These are phyloP conservation scores for Agonopterix heracliana DNA, from an alignment of 2,888 invertebrate species.

Conservation along the genomic window DNA sequence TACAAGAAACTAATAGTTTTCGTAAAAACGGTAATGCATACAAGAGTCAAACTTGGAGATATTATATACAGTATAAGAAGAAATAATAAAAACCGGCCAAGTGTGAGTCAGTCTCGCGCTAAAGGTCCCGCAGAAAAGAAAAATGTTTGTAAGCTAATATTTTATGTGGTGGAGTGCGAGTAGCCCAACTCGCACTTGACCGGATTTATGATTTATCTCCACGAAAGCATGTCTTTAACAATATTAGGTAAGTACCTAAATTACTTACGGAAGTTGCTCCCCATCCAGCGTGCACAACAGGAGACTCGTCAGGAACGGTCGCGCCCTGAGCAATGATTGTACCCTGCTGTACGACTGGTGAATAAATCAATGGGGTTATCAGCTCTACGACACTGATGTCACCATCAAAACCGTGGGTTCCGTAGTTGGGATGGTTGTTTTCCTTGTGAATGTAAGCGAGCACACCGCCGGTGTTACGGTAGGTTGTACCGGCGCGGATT, in stretches of 20 bases:
- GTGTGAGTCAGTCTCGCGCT: too few relatives aligned
- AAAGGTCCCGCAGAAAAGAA: too few relatives aligned
- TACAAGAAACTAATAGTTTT: too few relatives aligned
- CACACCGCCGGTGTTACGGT: constrained; percentile 38
- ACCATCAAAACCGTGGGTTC: constrained; percentile 12
- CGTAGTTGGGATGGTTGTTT: constrained; percentile 27
- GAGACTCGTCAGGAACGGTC: constrained; percentile 19
- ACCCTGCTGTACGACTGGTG: constrained; percentile 16
- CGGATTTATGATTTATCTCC: too few relatives aligned
- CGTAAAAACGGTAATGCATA: too few relatives aligned
- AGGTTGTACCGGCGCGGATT: constrained; percentile 39
- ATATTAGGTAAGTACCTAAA: too few relatives aligned
- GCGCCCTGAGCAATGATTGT: constrained; percentile 15
- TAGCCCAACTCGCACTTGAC: too few relatives aligned
- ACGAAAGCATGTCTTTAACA: neutral
- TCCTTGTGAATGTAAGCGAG: constrained; percentile 13
- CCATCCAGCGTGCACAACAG: constrained; percentile 30
- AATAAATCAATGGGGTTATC: constrained; percentile 14
- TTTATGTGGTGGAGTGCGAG: too few relatives aligned
- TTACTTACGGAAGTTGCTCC: constrained; percentile 25
- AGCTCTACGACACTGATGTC: constrained; percentile 42
- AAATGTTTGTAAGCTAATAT: neutral
- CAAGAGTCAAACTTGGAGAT: too few relatives aligned
- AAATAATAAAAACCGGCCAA: too few relatives aligned
- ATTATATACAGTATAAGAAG: too few relatives aligned